Evolutionary conservation across 2,888 invertebrate genomes (phyloP).

Genomic region (Idaea biselata): DNA sequence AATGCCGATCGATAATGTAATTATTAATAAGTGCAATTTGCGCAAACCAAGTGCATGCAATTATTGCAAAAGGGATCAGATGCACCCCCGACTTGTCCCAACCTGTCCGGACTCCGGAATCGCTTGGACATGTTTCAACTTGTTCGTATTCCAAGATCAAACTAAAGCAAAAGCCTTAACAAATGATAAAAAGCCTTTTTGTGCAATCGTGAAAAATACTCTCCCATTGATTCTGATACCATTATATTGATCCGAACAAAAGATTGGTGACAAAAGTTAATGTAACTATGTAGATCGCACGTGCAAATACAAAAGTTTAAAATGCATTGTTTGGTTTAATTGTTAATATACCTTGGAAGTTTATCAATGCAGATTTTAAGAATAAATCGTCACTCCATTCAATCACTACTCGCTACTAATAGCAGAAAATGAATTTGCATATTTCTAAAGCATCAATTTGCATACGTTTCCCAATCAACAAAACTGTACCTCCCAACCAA

Average conservation of each 20-base stretch:
- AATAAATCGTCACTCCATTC: not conserved
- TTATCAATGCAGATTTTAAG: not conserved
- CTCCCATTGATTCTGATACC: conserved; percentile 19
- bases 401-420: not conserved
- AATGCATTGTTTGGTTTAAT: conserved; percentile 25
- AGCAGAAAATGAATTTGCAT: too few species aligned
- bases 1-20: conserved; percentile 1
- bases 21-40: not conserved
- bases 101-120: conserved; percentile 50
- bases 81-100: conserved; percentile 44
- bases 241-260: conserved; percentile 27
- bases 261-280: conserved; percentile 31
- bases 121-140: conserved; percentile 49
- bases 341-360: conserved; percentile 21
- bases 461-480: not conserved
- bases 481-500: not conserved
- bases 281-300: conserved; percentile 46
- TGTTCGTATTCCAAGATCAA: conserved; percentile 28
- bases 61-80: not conserved
- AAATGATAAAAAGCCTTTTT: conserved; percentile 19
- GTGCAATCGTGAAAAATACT: conserved; percentile 24
- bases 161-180: conserved; percentile 22
- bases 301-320: conserved; percentile 35
- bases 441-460: too few species aligned
- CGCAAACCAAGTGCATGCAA: not conserved